Evolutionary conservation across 2,113 vertebrate genomes (phyloP).

Genomic region (Eonycteris spelaea): DNA sequence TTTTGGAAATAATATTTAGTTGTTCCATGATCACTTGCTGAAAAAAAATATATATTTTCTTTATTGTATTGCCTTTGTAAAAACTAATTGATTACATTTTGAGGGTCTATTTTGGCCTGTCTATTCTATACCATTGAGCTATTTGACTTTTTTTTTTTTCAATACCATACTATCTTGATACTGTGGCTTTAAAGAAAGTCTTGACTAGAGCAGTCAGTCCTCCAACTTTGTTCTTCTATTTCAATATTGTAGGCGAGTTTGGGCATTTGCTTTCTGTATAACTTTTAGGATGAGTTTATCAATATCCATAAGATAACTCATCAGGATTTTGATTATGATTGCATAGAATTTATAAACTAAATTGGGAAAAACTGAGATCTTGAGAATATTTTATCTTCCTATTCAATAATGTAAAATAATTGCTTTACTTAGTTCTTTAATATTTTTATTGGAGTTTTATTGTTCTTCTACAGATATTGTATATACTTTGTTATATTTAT

Average conservation of each 20-base stretch:
- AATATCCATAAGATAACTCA: neutral
- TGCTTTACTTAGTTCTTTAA: neutral
- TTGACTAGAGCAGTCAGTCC: neutral
- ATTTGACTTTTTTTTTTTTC: neutral
- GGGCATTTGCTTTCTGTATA: neutral
- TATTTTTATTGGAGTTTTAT: neutral
- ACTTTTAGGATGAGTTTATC: neutral
- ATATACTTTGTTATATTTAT: neutral
- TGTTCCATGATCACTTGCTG: neutral
- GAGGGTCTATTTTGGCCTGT: neutral
- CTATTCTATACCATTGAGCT: neutral
- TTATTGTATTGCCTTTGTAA: neutral
- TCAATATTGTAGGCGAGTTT: neutral
- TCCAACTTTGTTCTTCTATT: neutral
- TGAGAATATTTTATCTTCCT: neutral
- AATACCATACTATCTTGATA: neutral
- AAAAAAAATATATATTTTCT: neutral
- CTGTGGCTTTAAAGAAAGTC: neutral
- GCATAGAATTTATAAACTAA: neutral
- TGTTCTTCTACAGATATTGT: neutral
- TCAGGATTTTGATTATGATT: neutral
- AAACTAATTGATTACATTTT: neutral
- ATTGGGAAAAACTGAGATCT: neutral
- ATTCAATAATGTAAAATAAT: neutral
- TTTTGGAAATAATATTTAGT: neutral